phyloP scores from a whole-genome alignment of 2,888 invertebrate genomes.

The Linnaemya tessellans region DNA sequence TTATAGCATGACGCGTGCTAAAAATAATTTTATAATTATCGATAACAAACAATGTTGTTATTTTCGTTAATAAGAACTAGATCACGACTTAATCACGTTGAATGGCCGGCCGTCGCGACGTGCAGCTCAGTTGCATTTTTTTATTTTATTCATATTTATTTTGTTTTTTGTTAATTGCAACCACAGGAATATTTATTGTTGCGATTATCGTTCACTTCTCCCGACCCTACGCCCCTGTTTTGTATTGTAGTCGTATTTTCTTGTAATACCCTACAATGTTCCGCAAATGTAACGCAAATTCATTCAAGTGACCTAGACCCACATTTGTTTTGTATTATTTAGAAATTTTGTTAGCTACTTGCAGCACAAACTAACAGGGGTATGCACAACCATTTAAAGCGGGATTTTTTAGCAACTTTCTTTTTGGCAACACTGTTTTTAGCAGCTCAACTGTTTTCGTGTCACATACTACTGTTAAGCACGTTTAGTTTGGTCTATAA shows the following conservation, averaged over 20 bases:
- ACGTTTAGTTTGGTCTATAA: no score
- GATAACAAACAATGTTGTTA: conserved; percentile 76
- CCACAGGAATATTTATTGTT: not conserved
- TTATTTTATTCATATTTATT: conserved; percentile 8
- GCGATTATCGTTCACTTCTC: not conserved
- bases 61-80: conserved; percentile 79
- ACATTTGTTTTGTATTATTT: not conserved
- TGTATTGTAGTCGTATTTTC: not conserved
- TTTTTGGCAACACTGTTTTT: no score
- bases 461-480: no score
- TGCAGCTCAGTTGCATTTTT: conserved; percentile 23
- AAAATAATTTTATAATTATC: conserved; percentile 76
- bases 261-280: not conserved
- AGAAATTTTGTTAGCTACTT: not conserved
- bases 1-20: conserved; percentile 73
- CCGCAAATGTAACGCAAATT: not conserved
- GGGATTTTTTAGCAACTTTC: no score
- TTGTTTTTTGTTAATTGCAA: not conserved
- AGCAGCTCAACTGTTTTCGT: no score
- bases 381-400: not conserved
- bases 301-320: not conserved
- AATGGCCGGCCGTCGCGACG: conserved; percentile 60
- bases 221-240: not conserved
- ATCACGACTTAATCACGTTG: conserved; percentile 76
- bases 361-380: not conserved